These are phyloP conservation scores for Thunnus maccoyii DNA, from an alignment of 2,113 vertebrate species.

Conservation along the genomic window DNA sequence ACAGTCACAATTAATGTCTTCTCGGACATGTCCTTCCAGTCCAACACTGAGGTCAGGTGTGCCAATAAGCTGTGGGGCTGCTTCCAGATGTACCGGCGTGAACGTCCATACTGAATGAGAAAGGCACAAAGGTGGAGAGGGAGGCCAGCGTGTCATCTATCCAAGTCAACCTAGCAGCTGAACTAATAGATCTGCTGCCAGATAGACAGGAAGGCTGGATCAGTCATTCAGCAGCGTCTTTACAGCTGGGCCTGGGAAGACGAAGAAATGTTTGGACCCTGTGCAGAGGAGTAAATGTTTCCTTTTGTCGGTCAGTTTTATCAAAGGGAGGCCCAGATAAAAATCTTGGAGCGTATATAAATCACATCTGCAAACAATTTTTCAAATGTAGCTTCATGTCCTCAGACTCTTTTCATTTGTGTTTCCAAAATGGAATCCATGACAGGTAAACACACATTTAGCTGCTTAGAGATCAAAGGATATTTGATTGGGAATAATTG, in stretches of 20 bases:
- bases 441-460: conserved; percentile 54
- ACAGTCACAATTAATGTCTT: conserved; percentile 5
- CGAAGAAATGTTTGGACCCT: conserved; percentile 47
- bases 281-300: conserved; percentile 63
- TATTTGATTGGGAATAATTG: conserved; percentile 21
- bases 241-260: conserved; percentile 51
- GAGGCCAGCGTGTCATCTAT: conserved; percentile 46
- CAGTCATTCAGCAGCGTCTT: conserved; percentile 52
- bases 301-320: conserved; percentile 58
- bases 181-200: conserved; percentile 72
- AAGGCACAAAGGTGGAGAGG: conserved; percentile 38
- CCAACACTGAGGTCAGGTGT: conserved; percentile 19
- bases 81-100: conserved; percentile 33
- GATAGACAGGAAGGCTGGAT: conserved; percentile 64
- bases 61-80: background rate
- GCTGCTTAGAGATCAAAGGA: conserved; percentile 44
- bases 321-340: conserved; percentile 54
- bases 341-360: conserved; percentile 46
- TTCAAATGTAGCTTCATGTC: conserved; percentile 39
- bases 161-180: conserved; percentile 61
- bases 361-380: conserved; percentile 58
- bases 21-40: conserved; percentile 14
- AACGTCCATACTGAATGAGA: conserved; percentile 23
- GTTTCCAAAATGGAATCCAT: conserved; percentile 39
- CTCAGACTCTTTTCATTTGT: conserved; percentile 41